A percentile compares a stretch with the other conserved stretches of the same genome.
phyloP scores from a whole-genome alignment of 2,888 invertebrate genomes.

The Acheta domesticus region DNA sequence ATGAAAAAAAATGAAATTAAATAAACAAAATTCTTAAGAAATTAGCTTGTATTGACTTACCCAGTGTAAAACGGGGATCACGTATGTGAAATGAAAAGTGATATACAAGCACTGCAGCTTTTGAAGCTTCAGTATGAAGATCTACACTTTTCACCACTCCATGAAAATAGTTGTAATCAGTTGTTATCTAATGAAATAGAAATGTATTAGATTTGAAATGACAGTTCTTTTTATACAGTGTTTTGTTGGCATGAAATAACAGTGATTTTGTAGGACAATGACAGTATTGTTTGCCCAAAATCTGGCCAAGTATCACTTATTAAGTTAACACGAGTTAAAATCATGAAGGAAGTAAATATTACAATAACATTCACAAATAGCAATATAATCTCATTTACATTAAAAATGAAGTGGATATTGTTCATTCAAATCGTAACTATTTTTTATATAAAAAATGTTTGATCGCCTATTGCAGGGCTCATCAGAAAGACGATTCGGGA shows the following conservation, averaged over 20 bases:
- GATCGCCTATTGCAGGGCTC: no score
- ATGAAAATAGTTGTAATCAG: conserved; percentile 32
- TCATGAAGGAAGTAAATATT: background rate
- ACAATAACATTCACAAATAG: background rate
- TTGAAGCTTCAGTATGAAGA: background rate
- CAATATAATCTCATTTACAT: background rate
- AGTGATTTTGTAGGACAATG: no score
- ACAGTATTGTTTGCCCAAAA: no score
- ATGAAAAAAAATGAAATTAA: background rate
- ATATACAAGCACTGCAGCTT: conserved; percentile 32
- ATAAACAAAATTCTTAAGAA: background rate
- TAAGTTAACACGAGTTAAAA: no score
- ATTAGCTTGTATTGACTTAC: conserved; percentile 7
- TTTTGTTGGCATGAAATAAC: no score
- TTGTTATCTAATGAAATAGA: conserved; percentile 18
- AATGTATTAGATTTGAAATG: background rate
- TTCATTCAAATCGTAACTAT: no score
- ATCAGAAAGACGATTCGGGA: no score
- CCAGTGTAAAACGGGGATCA: conserved; percentile 27
- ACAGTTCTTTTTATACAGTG: background rate
- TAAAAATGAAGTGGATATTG: no score
- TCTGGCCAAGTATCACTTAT: no score
- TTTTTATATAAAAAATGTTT: no score
- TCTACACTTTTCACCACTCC: conserved; percentile 30
- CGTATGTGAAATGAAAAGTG: conserved; percentile 32